Percentiles rank a stretch among this genome's conserved stretches.
Evolutionary conservation across 1,140 invertebrate species (phyloP).

Genomic region (Frieseomelitta varia): DNA sequence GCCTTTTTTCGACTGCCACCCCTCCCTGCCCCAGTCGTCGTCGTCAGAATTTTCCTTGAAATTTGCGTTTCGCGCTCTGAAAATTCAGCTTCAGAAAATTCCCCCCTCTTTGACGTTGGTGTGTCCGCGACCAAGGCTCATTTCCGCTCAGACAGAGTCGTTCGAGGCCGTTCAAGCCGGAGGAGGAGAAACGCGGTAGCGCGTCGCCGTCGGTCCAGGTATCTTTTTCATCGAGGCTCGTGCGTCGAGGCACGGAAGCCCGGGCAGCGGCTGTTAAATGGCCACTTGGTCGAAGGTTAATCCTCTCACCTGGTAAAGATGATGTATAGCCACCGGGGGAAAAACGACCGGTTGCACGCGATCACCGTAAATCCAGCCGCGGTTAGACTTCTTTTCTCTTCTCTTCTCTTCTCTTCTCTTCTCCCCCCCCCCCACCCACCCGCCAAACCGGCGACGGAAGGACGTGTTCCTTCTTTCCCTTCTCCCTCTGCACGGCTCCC

Average conservation of each 20-base stretch:
- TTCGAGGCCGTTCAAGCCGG: neutral
- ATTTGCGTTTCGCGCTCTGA: no score
- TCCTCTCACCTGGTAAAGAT: conserved; percentile 56
- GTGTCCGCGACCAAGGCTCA: no score
- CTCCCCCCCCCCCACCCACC: neutral
- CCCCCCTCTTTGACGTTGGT: no score
- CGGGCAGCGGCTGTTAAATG: conserved; percentile 44
- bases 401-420: neutral
- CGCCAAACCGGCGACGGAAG: conserved; percentile 17
- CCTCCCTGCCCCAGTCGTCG: no score
- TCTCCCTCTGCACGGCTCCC: no score
- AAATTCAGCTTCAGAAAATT: no score
- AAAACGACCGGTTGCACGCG: conserved; percentile 39
- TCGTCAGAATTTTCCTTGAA: neutral
- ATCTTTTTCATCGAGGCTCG: conserved; percentile 14
- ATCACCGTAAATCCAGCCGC: conserved; percentile 58
- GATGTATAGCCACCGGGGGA: conserved; percentile 45
- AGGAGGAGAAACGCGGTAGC: neutral
- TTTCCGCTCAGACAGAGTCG: neutral
- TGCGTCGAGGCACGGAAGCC: conserved; percentile 14
- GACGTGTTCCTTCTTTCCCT: neutral
- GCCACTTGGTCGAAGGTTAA: conserved; percentile 57
- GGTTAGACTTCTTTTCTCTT: conserved; percentile 48
- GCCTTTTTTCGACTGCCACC: neutral
- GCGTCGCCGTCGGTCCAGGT: neutral